Conservation (phyloP, 2,797 vertebrate genomes). For the Amblyopsis hoosieri region DNA sequence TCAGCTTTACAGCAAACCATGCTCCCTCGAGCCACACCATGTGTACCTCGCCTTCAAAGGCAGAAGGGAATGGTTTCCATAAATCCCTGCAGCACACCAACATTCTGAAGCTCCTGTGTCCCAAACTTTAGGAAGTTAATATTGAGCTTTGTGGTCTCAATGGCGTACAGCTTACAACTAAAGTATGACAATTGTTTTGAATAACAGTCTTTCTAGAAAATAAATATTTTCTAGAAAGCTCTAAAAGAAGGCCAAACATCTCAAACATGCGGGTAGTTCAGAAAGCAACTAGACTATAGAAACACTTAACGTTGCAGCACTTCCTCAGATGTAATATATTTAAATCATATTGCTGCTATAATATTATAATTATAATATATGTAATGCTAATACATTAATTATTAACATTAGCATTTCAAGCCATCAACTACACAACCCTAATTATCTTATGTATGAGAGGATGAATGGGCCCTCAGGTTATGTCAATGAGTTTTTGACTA, state of each 20-base stretch:
- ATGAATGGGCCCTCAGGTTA: too few relatives aligned
- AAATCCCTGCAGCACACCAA: slow-evolving; percentile 12
- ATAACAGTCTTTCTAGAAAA: slow-evolving; percentile 27
- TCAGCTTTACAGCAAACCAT: slow-evolving; percentile 35
- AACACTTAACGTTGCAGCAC: slow-evolving; percentile 22
- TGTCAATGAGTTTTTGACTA: too few relatives aligned
- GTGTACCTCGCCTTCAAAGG: slow-evolving; percentile 46
- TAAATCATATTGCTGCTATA: slow-evolving; percentile 5
- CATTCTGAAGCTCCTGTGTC: not conserved
- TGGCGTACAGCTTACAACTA: slow-evolving; percentile 12
- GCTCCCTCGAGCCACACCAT: slow-evolving; percentile 28
- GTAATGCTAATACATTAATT: slow-evolving; percentile 28
- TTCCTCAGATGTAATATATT: not conserved
- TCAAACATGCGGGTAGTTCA: slow-evolving; percentile 25
- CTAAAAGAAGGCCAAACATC: slow-evolving; percentile 2
- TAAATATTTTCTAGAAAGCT: slow-evolving; percentile 1
- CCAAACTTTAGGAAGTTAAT: slow-evolving; percentile 11
- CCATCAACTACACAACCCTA: slow-evolving; percentile 36
- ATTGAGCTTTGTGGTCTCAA: slow-evolving; percentile 1
- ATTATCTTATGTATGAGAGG: slow-evolving; percentile 2
- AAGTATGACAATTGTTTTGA: not conserved
- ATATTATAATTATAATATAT: slow-evolving; percentile 28
- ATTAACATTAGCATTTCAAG: slow-evolving; percentile 41
- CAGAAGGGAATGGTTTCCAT: slow-evolving; percentile 26
- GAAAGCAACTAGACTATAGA: slow-evolving; percentile 27